Percentiles rank a stretch among this genome's conserved stretches.
phyloP scores from a whole-genome alignment of 2,888 invertebrate species.

The Drosophila merina region DNA sequence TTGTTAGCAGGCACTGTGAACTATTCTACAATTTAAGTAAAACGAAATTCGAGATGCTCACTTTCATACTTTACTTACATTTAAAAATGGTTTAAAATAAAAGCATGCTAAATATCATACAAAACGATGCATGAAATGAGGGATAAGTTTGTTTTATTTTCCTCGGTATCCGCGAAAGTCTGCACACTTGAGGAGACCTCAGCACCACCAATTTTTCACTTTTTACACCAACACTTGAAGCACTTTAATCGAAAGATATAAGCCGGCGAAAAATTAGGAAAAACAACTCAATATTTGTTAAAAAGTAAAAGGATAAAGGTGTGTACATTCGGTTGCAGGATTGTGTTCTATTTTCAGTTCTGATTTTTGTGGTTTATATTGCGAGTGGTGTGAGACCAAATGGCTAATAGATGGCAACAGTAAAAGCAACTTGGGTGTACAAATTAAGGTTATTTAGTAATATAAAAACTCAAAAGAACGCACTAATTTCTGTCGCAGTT shows the following conservation, averaged over 20 bases:
- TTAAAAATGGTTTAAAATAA: too few relatives aligned
- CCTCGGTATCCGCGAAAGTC: not conserved
- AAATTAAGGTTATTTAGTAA: not conserved
- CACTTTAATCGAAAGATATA: slow-evolving; percentile 52
- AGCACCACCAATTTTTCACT: slow-evolving; percentile 61
- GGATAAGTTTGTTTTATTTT: slow-evolving; percentile 52
- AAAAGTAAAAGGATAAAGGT: slow-evolving; percentile 10
- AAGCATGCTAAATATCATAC: too few relatives aligned
- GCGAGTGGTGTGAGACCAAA: not conserved
- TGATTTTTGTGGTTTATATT: not conserved
- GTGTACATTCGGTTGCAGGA: slow-evolving; percentile 52
- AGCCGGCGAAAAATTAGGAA: not conserved
- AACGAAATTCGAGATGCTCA: too few relatives aligned
- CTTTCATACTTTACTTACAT: too few relatives aligned
- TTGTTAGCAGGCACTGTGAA: too few relatives aligned
- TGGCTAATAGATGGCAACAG: not conserved
- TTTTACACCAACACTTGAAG: slow-evolving; percentile 55
- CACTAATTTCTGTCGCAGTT: slow-evolving; percentile 20
- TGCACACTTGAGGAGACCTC: not conserved
- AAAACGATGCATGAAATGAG: not conserved
- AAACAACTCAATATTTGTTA: not conserved
- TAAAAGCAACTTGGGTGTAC: too few relatives aligned
- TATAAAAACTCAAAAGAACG: slow-evolving; percentile 8
- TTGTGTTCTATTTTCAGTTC: slow-evolving; percentile 51
- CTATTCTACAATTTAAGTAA: too few relatives aligned